Conservation (phyloP, 2,113 vertebrate species). For the Neolamprologus hecqui region DNA sequence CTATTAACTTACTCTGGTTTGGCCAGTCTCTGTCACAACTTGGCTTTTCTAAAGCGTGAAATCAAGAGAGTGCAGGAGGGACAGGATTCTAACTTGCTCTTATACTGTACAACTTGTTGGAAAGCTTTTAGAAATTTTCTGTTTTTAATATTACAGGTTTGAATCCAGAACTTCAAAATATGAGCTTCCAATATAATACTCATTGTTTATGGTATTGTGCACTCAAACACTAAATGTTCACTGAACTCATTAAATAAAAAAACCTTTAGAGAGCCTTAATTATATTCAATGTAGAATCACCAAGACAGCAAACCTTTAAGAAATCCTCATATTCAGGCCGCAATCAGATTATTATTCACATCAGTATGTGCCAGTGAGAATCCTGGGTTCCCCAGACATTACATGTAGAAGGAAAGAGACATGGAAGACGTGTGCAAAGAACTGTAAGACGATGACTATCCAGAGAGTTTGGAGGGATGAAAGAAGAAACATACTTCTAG, state of each 20-base stretch:
- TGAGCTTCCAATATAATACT: neutral
- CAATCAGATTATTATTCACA: neutral
- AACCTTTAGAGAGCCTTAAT: neutral
- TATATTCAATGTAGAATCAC: neutral
- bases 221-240: neutral
- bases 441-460: neutral
- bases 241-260: neutral
- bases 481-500: neutral
- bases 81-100: neutral
- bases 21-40: neutral
- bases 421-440: neutral
- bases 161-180: neutral
- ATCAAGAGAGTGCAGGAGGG: neutral
- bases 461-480: neutral
- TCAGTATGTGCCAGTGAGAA: neutral
- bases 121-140: neutral
- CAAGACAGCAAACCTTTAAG: neutral
- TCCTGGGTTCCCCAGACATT: neutral
- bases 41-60: neutral
- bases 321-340: neutral
- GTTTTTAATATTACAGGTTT: neutral
- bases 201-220: neutral
- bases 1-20: neutral
- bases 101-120: neutral
- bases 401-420: neutral